Evolutionary conservation across 2,797 vertebrate species (phyloP).

Genomic region (Pseudochirops cupreus): DNA sequence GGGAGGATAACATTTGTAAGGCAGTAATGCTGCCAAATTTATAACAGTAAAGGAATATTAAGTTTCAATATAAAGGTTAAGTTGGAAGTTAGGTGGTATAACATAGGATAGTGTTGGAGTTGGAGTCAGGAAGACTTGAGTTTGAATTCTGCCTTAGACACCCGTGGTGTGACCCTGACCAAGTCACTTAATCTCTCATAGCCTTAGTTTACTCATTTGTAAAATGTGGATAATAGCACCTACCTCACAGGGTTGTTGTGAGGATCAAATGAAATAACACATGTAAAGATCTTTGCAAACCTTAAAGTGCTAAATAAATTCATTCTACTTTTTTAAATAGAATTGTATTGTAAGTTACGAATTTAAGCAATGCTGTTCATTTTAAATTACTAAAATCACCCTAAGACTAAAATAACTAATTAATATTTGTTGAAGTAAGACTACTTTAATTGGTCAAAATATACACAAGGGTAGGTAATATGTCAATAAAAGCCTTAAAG

Average conservation of each 20-base stretch:
- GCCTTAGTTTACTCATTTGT: neutral
- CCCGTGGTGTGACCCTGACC: neutral
- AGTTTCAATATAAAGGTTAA: neutral
- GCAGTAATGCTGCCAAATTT: conserved; percentile 18
- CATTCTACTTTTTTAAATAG: neutral
- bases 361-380: conserved; percentile 36
- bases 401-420: conserved; percentile 4
- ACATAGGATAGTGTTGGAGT: neutral
- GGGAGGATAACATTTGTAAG: neutral
- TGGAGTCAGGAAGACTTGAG: neutral
- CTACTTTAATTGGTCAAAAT: conserved; percentile 9
- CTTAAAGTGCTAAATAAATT: neutral
- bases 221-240: neutral
- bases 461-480: neutral
- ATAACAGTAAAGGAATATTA: neutral
- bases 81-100: neutral
- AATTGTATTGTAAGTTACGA: conserved; percentile 16
- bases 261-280: neutral
- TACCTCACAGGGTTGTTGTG: conserved; percentile 6
- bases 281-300: neutral
- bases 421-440: neutral
- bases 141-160: neutral
- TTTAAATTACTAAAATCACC: neutral
- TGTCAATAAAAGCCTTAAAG: neutral
- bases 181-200: neutral